Base-by-base conservation (phyloP, 2,797 vertebrate genomes). In the Momotus momota region DNA sequence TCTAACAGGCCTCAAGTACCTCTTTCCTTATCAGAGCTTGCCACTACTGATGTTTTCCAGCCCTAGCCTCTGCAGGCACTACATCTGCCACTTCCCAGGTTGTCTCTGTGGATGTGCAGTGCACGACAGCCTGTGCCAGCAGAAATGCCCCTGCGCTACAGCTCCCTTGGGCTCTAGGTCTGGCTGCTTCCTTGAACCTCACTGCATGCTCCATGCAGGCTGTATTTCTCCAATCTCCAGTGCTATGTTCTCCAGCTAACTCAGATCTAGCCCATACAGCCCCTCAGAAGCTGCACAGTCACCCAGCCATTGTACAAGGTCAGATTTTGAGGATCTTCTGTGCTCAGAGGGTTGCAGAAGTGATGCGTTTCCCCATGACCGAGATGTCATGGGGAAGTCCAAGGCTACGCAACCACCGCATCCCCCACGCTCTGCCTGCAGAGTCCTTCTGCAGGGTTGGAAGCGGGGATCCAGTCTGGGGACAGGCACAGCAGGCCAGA, bases 321-420 rank as follows among this genome's bases (percentile, higher is more conserved):
- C 8, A 1, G 29, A 80, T 29, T 43, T 35, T 3, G 1, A 55
- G 23, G 40, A 14, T 78, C n/a, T 66, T 29, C 81, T 70, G 33
- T 35, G 51, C 33, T 66, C 20, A 13, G 29, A 29, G 19, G 1
- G 20, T 66, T 81, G n/a, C 48, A 84, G 58, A 79, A 75, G 8
- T 7, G 7, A 4, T 67, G 40, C 23, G 20, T 27, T 72, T 58
- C 33, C 14, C 35, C 19, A 1, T 12, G 12, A 73, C 31, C 17
- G 38, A 26, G 55, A 25, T 0, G 0, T 35, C 1, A 7, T 12
- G 58, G 48, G 19, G 15, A 57, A 57, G 9, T 11, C 40, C 12
- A 0, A 25, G 81, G 40, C 14, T 0, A 0, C 21, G 45, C 14
- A 0, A 0, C 13, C 16, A 10, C 45, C 5, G 1, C 46, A 64